Conservation (phyloP, 2,797 vertebrate genomes). For the Muscicapa striata region DNA sequence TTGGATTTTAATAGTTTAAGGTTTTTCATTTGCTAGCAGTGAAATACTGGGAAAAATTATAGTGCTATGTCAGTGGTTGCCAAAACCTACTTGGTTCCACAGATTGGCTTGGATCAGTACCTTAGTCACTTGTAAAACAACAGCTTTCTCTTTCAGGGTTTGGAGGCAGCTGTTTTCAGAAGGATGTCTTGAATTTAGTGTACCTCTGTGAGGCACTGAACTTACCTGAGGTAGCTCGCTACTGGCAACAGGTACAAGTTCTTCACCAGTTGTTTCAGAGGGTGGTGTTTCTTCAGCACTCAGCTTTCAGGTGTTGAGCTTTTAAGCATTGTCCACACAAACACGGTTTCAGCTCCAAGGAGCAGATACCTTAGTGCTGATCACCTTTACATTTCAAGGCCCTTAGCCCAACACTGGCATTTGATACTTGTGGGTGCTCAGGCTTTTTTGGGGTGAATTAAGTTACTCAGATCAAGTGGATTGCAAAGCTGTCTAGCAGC, state of each 20-base stretch:
- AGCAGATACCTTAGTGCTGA: neutral
- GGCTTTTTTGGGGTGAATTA: neutral
- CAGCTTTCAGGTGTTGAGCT: neutral
- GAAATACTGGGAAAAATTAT: neutral
- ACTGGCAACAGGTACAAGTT: slow-evolving; percentile 95
- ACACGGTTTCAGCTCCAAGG: neutral
- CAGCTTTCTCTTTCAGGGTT: slow-evolving; percentile 81
- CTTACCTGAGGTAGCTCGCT: slow-evolving; percentile 94
- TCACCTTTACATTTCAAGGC: neutral
- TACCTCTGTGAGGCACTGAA: slow-evolving; percentile 97
- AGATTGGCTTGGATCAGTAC: neutral
- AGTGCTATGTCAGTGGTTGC: neutral
- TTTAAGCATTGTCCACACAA: neutral
- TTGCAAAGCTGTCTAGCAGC: neutral
- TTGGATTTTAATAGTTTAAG: neutral
- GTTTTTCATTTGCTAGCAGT: neutral
- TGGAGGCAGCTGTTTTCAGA: slow-evolving; percentile 98
- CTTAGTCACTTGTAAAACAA: neutral
- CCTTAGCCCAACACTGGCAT: neutral
- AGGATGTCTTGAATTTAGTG: slow-evolving; percentile 96
- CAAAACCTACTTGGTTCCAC: neutral
- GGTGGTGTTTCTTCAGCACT: neutral
- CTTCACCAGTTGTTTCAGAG: neutral
- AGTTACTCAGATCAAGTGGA: neutral
- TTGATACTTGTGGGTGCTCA: neutral